These are phyloP conservation scores for Palythoa grandis DNA, from an alignment of 92 coral and sea anemone genomes.

Conservation along the genomic window DNA sequence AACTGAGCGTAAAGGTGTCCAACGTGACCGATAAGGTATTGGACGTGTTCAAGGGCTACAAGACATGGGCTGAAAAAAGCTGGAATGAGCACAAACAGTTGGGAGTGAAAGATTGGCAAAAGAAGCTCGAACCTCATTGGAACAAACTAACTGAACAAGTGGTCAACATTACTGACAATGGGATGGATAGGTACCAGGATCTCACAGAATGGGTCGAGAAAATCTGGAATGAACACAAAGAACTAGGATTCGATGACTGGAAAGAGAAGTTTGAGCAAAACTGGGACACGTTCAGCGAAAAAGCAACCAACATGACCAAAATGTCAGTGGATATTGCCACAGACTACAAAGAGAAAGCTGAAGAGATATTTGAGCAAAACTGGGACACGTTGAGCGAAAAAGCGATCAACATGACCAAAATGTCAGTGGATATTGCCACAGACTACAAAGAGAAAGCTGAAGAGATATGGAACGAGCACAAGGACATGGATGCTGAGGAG, in stretches of 20 bases:
- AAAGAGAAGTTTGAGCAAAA: neutral
- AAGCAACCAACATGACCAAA: constrained; percentile 2
- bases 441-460: constrained; percentile 20
- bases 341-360: constrained; percentile 3
- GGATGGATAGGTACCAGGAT: neutral
- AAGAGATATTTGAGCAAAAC: neutral
- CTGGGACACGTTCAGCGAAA: neutral
- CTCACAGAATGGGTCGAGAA: neutral
- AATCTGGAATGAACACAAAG: neutral
- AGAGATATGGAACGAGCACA: constrained; percentile 30
- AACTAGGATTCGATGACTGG: neutral
- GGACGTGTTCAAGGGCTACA: neutral
- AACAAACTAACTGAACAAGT: neutral
- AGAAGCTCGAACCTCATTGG: neutral
- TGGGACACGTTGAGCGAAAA: neutral
- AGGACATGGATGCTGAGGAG: constrained; percentile 3
- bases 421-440: constrained; percentile 1
- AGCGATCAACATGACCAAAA: neutral
- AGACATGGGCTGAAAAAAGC: neutral
- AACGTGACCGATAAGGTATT: neutral
- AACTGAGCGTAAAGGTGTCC: neutral
- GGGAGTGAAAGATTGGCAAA: neutral
- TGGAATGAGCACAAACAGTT: neutral
- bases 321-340: neutral
- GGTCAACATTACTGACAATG: neutral